phyloP scores from a whole-genome alignment of 92 coral and sea anemone genomes.

The Phenganax subtilis region DNA sequence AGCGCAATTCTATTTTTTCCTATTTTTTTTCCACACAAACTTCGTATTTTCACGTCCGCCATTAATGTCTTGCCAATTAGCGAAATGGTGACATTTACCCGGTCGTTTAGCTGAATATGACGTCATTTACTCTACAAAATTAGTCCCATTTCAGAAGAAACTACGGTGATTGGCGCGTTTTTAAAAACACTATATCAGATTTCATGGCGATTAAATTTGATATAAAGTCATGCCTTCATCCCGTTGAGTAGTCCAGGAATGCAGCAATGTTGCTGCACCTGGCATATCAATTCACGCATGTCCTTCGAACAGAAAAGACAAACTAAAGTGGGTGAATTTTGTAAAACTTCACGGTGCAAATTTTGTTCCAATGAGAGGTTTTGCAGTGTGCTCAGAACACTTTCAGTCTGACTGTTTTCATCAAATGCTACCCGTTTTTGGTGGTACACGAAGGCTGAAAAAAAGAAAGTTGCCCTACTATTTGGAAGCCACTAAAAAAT shows the following conservation, averaged over 20 bases:
- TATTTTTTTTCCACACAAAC: too few relatives aligned
- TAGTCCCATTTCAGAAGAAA: too few relatives aligned
- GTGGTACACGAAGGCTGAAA: not conserved
- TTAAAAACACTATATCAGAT: too few relatives aligned
- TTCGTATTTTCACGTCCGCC: too few relatives aligned
- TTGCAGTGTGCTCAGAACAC: not conserved
- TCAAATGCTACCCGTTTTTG: not conserved
- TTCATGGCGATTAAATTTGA: too few relatives aligned
- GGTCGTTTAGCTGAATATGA: too few relatives aligned
- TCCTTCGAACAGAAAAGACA: not conserved
- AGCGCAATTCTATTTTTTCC: too few relatives aligned
- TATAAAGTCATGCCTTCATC: not conserved
- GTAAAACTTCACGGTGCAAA: not conserved
- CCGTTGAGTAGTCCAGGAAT: not conserved
- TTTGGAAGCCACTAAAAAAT: not conserved
- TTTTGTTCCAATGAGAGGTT: not conserved
- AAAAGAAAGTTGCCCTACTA: not conserved
- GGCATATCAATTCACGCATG: not conserved
- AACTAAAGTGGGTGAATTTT: not conserved
- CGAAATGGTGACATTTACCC: too few relatives aligned
- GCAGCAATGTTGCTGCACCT: conserved; percentile 8
- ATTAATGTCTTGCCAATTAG: too few relatives aligned
- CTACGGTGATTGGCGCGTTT: too few relatives aligned
- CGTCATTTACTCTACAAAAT: too few relatives aligned
- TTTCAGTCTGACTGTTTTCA: not conserved